These are phyloP conservation scores for Parus major DNA, from an alignment of 2,113 vertebrate genomes.

Conservation along the genomic window DNA sequence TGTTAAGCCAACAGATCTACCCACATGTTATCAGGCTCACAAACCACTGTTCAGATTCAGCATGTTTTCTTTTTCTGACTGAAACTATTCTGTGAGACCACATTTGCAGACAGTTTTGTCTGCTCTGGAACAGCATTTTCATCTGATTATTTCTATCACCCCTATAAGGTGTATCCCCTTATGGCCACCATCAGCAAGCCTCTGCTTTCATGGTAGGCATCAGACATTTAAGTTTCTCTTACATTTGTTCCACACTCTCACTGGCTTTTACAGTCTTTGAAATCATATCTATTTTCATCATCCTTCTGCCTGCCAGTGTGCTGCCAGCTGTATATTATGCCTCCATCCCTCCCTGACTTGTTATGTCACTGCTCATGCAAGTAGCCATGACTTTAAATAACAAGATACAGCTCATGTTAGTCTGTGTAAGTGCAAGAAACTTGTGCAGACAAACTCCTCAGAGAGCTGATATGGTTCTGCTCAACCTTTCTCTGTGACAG, in stretches of 20 bases:
- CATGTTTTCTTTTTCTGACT: background rate
- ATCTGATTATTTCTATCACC: background rate
- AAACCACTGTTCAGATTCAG: background rate
- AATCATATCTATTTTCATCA: background rate
- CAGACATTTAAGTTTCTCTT: background rate
- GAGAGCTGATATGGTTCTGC: background rate
- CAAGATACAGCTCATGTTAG: fast-evolving
- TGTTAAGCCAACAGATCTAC: background rate
- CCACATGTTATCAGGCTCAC: background rate
- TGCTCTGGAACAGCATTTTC: background rate
- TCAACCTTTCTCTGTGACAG: background rate
- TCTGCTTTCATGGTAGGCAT: background rate
- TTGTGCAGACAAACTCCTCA: background rate
- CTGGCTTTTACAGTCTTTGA: background rate
- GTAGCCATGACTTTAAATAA: background rate
- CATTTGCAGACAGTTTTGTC: background rate
- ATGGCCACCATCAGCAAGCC: background rate
- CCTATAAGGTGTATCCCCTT: background rate
- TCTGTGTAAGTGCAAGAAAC: background rate
- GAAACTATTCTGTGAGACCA: background rate
- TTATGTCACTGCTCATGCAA: background rate
- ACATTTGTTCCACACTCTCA: background rate
- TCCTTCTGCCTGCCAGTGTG: background rate
- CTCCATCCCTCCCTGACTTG: background rate
- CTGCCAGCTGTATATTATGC: background rate